Conservation (phyloP, 1,140 invertebrate genomes). For the Diachasmimorpha longicaudata region DNA sequence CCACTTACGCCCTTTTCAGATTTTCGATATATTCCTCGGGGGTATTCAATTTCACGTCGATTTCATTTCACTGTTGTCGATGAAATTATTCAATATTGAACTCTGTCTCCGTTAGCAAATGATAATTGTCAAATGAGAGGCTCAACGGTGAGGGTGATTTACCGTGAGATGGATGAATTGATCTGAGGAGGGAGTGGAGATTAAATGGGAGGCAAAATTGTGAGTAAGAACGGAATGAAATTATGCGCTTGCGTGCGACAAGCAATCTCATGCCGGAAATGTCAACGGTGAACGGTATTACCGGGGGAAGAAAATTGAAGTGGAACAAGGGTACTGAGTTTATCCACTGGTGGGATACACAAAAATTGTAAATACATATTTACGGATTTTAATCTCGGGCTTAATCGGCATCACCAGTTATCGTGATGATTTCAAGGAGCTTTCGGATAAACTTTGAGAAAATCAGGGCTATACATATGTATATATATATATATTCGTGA, state of each 20-base stretch:
- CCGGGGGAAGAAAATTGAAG: constrained; percentile 7
- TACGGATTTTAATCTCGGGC: background rate
- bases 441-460: no score
- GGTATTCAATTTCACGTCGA: background rate
- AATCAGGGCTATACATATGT: no score
- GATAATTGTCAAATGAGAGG: background rate
- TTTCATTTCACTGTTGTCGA: background rate
- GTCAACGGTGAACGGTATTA: constrained; percentile 13
- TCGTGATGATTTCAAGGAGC: no score
- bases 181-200: background rate
- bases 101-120: background rate
- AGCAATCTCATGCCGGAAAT: constrained; percentile 12
- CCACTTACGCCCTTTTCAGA: background rate
- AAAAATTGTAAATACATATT: background rate
- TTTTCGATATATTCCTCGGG: background rate
- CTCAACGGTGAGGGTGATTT: background rate
- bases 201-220: background rate
- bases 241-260: constrained; percentile 12
- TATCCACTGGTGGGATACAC: background rate
- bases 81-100: background rate
- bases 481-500: no score
- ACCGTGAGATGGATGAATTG: background rate
- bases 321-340: background rate
- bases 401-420: background rate
- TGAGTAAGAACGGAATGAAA: constrained; percentile 3